Percentiles rank a stretch among this genome's conserved stretches.
phyloP scores from a whole-genome alignment of 2,113 vertebrate genomes.

The Cynopterus brachyotis region DNA sequence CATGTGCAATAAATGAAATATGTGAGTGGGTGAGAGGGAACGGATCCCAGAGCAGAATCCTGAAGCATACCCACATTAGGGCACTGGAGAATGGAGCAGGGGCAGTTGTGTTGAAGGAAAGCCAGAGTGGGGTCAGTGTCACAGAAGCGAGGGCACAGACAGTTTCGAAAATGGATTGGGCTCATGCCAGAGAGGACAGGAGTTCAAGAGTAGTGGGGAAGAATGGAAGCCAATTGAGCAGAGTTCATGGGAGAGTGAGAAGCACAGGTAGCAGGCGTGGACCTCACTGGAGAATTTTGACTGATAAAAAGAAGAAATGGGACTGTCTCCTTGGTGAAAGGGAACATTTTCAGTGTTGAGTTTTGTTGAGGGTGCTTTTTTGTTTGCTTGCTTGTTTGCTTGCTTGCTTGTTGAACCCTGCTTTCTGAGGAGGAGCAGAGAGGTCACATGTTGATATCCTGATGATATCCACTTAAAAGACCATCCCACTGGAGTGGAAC shows the following conservation, averaged over 20 bases:
- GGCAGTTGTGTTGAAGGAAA: background rate
- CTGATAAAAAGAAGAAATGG: background rate
- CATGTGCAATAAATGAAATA: background rate
- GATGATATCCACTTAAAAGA: background rate
- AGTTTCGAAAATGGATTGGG: background rate
- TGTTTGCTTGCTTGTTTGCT: background rate
- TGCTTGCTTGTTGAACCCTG: background rate
- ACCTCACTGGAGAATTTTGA: background rate
- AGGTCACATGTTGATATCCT: background rate
- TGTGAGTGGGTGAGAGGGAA: background rate
- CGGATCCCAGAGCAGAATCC: background rate
- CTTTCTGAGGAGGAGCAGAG: background rate
- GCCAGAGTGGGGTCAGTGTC: background rate
- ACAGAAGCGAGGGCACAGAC: background rate
- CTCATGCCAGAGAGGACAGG: background rate
- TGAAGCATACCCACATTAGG: rapidly evolving
- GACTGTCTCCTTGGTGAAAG: background rate
- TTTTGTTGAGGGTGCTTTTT: background rate
- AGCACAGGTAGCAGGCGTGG: rapidly evolving
- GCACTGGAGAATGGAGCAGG: background rate
- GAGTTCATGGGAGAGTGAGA: background rate
- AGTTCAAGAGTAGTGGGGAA: background rate
- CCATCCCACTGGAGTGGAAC: background rate
- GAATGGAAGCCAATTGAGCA: background rate
- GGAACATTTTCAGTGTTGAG: background rate